Evolutionary conservation across 2,113 vertebrate genomes (phyloP), one percentile per base, ranked within the genome.

Genomic region (Pleuronectes platessa): DNA sequence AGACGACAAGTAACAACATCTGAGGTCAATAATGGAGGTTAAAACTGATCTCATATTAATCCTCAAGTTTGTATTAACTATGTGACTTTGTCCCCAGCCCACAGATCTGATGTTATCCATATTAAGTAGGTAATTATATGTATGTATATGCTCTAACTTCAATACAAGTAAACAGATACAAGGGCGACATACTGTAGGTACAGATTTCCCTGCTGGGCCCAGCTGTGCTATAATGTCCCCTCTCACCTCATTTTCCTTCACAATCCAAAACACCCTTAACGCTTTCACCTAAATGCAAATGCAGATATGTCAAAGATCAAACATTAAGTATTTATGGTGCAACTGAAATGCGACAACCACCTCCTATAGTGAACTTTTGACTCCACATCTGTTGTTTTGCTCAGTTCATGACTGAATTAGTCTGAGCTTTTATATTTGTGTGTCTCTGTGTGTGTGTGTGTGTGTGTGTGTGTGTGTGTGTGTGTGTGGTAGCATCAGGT

Each of bases 371-470:
- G 49, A 17, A 78, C 64, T 45, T 73, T 64, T 62, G 61, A 75
- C 68, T 71, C 42, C 55, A 68, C 81, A 86, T 75, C 85, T 90
- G 88, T 81, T 86, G 73, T 89, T 88, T 89, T 17, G 20, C 40
- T 71, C 21, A 49, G 20, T 20, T 56, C 13, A 23, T 68, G 27
- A 21, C 31, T n/a, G 21, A 76, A 15, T 51, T 27, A 37, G 31
- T 71, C 17, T 31, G 42, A 58, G 15, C 14, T 10, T 40, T 9
- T 26, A 11, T 10, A 1, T 67, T 23, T 55, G 6, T 69, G 18
- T 18, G 5, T 55, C 31, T 49, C 62, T 49, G 14, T 47, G 7
- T 42, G 31, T 61, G 14, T 61, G 45, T 54, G 55, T 49, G 68
- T 47, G 10, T 47, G 11, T 42, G 20, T 63, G 56, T 20, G 37